A percentile compares a stretch with the other conserved stretches of the same genome.
Conservation (phyloP, 2,113 vertebrate genomes). For the Ibidorhyncha struthersii region DNA sequence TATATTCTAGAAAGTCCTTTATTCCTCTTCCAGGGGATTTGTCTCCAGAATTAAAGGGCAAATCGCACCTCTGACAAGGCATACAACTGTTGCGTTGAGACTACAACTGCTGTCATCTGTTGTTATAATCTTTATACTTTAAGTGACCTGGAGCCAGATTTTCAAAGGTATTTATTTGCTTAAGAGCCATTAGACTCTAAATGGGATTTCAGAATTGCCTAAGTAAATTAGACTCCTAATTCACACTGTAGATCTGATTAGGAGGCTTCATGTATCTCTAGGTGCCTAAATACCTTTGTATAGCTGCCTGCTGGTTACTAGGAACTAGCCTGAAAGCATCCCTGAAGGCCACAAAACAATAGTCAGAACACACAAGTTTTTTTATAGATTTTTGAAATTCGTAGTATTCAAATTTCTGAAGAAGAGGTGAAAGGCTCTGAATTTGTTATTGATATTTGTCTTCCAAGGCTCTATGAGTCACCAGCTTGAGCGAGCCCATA, state of each 20-base stretch:
- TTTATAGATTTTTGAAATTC: neutral
- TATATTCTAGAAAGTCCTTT: neutral
- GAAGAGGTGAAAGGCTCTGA: neutral
- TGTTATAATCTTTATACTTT: neutral
- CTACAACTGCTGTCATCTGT: neutral
- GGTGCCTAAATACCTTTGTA: neutral
- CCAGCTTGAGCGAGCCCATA: neutral
- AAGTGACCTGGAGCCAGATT: constrained; percentile 13
- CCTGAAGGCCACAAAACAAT: neutral
- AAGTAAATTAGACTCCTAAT: constrained; percentile 42
- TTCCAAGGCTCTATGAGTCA: neutral
- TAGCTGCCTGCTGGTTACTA: neutral
- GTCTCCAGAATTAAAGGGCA: neutral
- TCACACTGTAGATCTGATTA: constrained; percentile 35
- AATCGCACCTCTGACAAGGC: neutral
- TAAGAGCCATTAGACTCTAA: constrained; percentile 45
- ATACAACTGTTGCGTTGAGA: neutral
- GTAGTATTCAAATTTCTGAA: neutral
- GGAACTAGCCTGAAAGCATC: neutral
- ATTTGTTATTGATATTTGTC: neutral
- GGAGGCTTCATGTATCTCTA: neutral
- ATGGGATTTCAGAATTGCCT: constrained; percentile 47
- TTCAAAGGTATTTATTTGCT: constrained; percentile 41
- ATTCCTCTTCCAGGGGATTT: neutral
- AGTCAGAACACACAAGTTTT: neutral